Evolutionary conservation across 2,888 invertebrate genomes (phyloP).

Genomic region (Margaritifera margaritifera): DNA sequence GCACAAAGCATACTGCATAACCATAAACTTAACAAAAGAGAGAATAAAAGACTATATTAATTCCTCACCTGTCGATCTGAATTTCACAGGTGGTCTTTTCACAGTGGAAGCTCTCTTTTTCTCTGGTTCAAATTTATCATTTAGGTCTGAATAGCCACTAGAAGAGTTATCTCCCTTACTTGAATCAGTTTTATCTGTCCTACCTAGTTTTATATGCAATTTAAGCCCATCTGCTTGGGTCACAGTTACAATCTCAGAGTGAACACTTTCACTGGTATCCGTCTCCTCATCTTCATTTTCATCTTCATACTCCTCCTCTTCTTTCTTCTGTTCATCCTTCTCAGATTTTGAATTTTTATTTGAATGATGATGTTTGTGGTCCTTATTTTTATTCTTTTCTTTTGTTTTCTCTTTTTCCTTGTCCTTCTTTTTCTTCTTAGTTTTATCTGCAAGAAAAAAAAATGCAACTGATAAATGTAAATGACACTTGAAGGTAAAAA

Average conservation of each 20-base stretch:
- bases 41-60: constrained; percentile 1
- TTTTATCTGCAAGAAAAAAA: constrained; percentile 15
- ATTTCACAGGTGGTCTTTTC: constrained; percentile 91
- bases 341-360: constrained; percentile 4
- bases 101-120: constrained; percentile 86
- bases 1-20: background rate
- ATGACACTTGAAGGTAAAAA: no score
- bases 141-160: background rate
- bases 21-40: background rate
- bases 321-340: constrained; percentile 10
- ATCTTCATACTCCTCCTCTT: constrained; percentile 10
- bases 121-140: constrained; percentile 22
- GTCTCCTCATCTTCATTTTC: constrained; percentile 13
- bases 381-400: constrained; percentile 60
- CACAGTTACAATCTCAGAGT: constrained; percentile 25
- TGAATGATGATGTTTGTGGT: constrained; percentile 21
- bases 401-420: constrained; percentile 68
- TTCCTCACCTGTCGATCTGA: constrained; percentile 84
- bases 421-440: constrained; percentile 72
- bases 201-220: constrained; percentile 45
- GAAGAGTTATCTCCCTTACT: no score
- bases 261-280: constrained; percentile 8
- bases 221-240: constrained; percentile 46
- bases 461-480: no score
- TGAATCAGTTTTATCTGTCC: constrained; percentile 4